Percentiles rank a stretch among this genome's conserved stretches.
phyloP scores from a whole-genome alignment of 1,140 invertebrate species.

The Bombyx mandarina region DNA sequence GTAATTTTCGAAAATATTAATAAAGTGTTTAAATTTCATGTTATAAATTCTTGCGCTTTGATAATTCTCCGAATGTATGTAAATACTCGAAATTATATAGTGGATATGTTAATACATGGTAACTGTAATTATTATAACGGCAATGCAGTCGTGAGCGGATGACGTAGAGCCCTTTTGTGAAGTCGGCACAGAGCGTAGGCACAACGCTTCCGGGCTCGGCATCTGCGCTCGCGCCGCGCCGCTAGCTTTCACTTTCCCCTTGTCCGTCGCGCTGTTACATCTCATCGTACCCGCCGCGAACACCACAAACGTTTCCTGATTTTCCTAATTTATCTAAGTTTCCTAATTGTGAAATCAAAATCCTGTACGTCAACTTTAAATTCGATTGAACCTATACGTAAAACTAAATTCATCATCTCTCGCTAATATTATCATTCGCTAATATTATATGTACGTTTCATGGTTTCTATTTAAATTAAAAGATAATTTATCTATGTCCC shows the following conservation, averaged over 20 bases:
- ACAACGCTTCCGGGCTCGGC: conserved; percentile 58
- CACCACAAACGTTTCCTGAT: conserved; percentile 44
- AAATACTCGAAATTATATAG: no score
- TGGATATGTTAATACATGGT: no score
- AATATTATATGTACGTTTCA: conserved; percentile 2
- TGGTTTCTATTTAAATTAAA: conserved; percentile 26
- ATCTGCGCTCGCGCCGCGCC: conserved; percentile 50
- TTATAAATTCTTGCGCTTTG: no score
- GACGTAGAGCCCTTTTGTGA: conserved; percentile 46
- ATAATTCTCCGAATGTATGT: no score
- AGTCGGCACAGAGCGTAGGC: conserved; percentile 27
- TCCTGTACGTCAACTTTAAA: no score
- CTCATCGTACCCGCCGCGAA: conserved; percentile 40
- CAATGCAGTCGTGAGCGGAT: conserved; percentile 2
- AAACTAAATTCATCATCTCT: no score
- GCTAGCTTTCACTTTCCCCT: conserved; percentile 64
- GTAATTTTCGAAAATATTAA: no score
- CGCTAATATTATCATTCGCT: neutral
- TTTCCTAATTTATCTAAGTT: conserved; percentile 25
- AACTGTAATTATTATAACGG: no score
- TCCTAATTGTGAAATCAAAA: no score
- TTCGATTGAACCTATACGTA: no score
- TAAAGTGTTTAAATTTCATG: no score
- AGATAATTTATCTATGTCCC: conserved; percentile 47
- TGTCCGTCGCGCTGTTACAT: conserved; percentile 44